Conservation (phyloP, 2,113 vertebrate genomes). For the Gopherus flavomarginatus region DNA sequence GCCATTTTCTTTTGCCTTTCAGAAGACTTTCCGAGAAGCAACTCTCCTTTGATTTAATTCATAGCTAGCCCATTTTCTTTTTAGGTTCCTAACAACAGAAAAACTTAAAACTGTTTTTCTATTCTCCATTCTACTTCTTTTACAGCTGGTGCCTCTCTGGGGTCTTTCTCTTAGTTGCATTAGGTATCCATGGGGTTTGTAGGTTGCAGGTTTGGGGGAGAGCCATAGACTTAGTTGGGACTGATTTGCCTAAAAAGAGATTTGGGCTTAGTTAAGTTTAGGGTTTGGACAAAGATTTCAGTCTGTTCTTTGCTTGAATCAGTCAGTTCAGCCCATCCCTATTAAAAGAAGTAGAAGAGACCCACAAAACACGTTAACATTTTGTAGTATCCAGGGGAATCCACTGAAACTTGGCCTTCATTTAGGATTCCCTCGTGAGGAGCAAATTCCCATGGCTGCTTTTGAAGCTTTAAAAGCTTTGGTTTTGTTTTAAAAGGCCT, state of each 20-base stretch:
- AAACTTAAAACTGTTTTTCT: neutral
- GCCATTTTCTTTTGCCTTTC: neutral
- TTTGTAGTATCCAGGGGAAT: conserved; percentile 56
- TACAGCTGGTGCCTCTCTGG: neutral
- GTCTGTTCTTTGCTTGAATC: neutral
- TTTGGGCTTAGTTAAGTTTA: neutral
- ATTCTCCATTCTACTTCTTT: neutral
- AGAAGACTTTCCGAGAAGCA: neutral
- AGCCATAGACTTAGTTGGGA: neutral
- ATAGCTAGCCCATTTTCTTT: neutral
- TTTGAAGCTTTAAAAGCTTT: conserved; percentile 76
- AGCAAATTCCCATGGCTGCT: conserved; percentile 72
- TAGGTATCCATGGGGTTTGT: neutral
- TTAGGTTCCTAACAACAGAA: neutral
- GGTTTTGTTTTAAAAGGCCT: conserved; percentile 74
- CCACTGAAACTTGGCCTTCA: conserved; percentile 68
- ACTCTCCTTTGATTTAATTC: conserved; percentile 30
- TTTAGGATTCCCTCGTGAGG: conserved; percentile 71
- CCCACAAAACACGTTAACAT: conserved; percentile 26
- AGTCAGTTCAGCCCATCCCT: neutral
- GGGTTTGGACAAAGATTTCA: neutral
- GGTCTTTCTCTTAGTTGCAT: neutral
- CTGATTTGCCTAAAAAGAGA: neutral
- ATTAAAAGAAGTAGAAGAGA: neutral
- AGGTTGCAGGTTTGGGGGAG: neutral